Evolutionary conservation across 1,140 invertebrate species (phyloP), one percentile per base, ranked within the genome.

Genomic region (Papilio polyxenes): DNA sequence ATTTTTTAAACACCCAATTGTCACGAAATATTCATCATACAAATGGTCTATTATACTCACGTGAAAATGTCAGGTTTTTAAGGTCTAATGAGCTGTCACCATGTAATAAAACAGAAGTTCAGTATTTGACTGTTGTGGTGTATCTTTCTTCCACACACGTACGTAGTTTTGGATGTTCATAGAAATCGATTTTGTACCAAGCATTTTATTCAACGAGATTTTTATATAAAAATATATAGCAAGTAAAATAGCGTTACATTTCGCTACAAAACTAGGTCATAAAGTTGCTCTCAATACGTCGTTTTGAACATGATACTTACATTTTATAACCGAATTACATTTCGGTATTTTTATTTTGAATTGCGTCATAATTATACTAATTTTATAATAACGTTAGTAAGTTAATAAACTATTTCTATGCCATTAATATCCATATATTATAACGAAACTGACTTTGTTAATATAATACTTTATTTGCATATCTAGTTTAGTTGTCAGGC

Each of bases 271-370:
- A 65, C 62, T 65, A 9, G 62, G 62, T 31, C 23, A 72, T 37
- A 72, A 72, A 31, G 65, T 72, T 72, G 13, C 65, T 15, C 31
- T 72, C 65, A 72, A 72, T 72, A 37, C 65, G 23, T 72, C 65
- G 13, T 37, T 37, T 72, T 15, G 75, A 84, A 83, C 80, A 84
- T 48, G 76, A 82, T 78, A 80, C 31, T 75, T n/a, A n/a, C 74
- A 75, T 82, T 83, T 87, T 85, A 86, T 86, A 85, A 83, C 82
- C 80, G 84, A 82, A 74, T 85, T 65, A 59, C 49, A 82, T 84
- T 83, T 85, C 51, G n/a, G 75, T 78, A 15, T 80, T 23, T 37
- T 37, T 53, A 79, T 78, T 78, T 62, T 82, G 23, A 59, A 74
- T 40, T 81, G 37, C 31, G 31, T 72, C 40, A 37, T 37, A 37